These are phyloP conservation scores for Pseudanteris insignis DNA, from an alignment of 2,888 invertebrate species.

Conservation along the genomic window DNA sequence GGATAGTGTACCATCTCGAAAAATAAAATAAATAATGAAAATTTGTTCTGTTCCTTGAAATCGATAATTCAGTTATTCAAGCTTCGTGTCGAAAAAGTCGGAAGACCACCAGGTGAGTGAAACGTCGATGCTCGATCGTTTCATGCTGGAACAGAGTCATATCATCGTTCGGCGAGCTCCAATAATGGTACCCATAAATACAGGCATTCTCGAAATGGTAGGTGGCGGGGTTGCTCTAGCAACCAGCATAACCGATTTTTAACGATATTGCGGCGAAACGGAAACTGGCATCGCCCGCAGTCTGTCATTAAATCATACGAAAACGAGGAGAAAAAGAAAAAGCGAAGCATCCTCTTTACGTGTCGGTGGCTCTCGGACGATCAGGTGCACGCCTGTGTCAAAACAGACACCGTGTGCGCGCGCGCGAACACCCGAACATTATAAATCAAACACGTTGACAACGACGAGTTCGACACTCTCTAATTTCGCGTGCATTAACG, in stretches of 20 bases:
- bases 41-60: no score
- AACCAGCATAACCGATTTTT: slow-evolving; percentile 30
- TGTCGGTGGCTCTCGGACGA: slow-evolving; percentile 14
- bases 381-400: slow-evolving; percentile 35
- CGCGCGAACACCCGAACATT: slow-evolving; percentile 7
- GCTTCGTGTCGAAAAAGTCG: no score
- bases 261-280: slow-evolving; percentile 39
- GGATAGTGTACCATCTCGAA: no score
- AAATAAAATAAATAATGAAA: no score
- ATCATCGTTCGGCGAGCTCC: slow-evolving; percentile 6
- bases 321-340: slow-evolving; percentile 23
- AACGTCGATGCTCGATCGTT: not conserved
- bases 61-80: no score
- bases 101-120: no score
- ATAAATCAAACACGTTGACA: slow-evolving; percentile 24
- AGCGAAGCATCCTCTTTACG: slow-evolving; percentile 10
- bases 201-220: slow-evolving; percentile 15
- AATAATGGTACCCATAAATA: slow-evolving; percentile 16
- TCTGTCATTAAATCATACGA: slow-evolving; percentile 41
- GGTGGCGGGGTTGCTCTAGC: slow-evolving; percentile 13
- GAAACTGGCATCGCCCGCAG: slow-evolving; percentile 34
- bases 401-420: slow-evolving; percentile 18
- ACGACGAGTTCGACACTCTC: slow-evolving; percentile 13
- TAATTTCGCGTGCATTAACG: slow-evolving; percentile 4
- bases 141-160: slow-evolving; percentile 1